Conservation (phyloP, 2,888 invertebrate species). For the Drosophila anceps region DNA sequence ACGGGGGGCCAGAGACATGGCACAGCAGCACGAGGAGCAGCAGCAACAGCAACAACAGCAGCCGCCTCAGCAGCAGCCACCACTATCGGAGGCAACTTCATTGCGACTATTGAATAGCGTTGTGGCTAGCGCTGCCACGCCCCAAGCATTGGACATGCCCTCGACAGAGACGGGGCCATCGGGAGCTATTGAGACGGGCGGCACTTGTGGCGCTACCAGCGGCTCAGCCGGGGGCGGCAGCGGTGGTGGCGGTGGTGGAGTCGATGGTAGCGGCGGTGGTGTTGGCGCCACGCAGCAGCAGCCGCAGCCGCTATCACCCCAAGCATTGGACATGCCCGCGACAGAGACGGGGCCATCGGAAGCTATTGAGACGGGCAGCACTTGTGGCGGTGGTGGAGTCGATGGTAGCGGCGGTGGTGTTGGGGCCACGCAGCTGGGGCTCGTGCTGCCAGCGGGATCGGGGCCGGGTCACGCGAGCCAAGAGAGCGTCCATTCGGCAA, state of each 20-base stretch:
- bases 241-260: background rate
- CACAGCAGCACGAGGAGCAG: constrained; percentile 33
- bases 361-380: too few species aligned
- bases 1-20: constrained; percentile 38
- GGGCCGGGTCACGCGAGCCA: constrained; percentile 23
- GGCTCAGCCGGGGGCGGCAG: background rate
- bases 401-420: background rate
- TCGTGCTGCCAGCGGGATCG: background rate
- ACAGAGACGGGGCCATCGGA: too few species aligned
- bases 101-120: constrained; percentile 72
- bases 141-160: background rate
- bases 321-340: too few species aligned
- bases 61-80: constrained; percentile 8
- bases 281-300: constrained; percentile 10
- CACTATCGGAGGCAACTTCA: constrained; percentile 69
- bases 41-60: background rate
- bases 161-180: constrained; percentile 2
- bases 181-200: background rate
- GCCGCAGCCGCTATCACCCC: too few species aligned
- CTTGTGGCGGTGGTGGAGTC: background rate
- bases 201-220: background rate
- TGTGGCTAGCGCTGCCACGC: constrained; percentile 11
- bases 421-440: constrained; percentile 14
- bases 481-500: constrained; percentile 72
- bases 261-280: background rate